A percentile compares a stretch with the other conserved stretches of the same genome.
phyloP scores from a whole-genome alignment of 1,140 invertebrate genomes.

The Hypsibius dujardini region DNA sequence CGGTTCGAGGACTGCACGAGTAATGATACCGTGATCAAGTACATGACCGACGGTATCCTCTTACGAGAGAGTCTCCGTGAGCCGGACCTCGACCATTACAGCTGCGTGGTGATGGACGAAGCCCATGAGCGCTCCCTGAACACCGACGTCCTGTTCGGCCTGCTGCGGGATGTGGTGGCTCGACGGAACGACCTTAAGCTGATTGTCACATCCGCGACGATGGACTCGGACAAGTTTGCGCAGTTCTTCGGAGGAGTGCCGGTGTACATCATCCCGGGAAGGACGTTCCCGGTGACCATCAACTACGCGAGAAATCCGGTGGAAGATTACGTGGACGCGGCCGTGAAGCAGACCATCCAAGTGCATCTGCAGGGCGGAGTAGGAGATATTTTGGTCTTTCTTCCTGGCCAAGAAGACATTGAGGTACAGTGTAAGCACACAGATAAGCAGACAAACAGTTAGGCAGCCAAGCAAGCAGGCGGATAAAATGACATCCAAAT shows the following conservation, averaged over 20 bases:
- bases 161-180: slow-evolving; percentile 80
- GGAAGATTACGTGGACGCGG: slow-evolving; percentile 95
- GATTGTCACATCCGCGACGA: slow-evolving; percentile 97
- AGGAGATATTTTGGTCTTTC: slow-evolving; percentile 89
- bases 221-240: slow-evolving; percentile 95
- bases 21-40: slow-evolving; percentile 87
- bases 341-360: slow-evolving; percentile 90
- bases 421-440: too few species aligned
- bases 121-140: slow-evolving; percentile 92
- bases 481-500: too few species aligned
- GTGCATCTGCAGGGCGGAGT: slow-evolving; percentile 67
- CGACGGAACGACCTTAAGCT: slow-evolving; percentile 84
- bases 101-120: slow-evolving; percentile 96
- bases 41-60: slow-evolving; percentile 98
- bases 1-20: slow-evolving; percentile 98
- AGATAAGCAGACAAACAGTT: too few species aligned
- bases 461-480: too few species aligned
- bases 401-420: slow-evolving; percentile 99
- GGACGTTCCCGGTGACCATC: slow-evolving; percentile 63
- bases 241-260: slow-evolving; percentile 97
- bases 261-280: slow-evolving; percentile 83
- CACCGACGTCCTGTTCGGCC: slow-evolving; percentile 92
- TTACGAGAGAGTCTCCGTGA: slow-evolving; percentile 82
- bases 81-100: slow-evolving; percentile 84
- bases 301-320: slow-evolving; percentile 85